These are phyloP conservation scores for Miltochrista miniata DNA, from an alignment of 2,888 invertebrate genomes.

Conservation along the genomic window DNA sequence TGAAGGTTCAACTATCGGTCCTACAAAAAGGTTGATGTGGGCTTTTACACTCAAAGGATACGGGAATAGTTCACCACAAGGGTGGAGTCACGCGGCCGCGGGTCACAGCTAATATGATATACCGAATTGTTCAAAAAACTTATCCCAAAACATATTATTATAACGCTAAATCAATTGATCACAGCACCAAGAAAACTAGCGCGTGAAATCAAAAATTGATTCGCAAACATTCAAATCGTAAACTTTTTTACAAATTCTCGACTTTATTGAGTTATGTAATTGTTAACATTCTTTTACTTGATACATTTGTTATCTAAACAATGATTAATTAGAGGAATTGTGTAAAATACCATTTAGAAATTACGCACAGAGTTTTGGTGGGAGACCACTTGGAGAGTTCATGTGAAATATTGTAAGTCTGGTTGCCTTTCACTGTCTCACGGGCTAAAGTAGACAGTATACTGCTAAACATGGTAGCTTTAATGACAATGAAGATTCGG, in stretches of 20 bases:
- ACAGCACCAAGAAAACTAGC: not conserved
- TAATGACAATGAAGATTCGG: constrained; percentile 33
- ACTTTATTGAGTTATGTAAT: not conserved
- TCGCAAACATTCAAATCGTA: too few species aligned
- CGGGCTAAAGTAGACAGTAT: constrained; percentile 40
- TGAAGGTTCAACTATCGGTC: too few species aligned
- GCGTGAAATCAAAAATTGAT: not conserved
- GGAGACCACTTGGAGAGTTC: constrained; percentile 41
- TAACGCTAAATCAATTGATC: not conserved
- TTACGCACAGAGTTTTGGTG: constrained; percentile 44
- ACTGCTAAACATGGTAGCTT: constrained; percentile 23
- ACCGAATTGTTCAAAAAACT: too few species aligned
- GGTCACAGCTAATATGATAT: too few species aligned
- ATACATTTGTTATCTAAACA: constrained; percentile 17
- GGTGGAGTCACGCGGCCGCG: too few species aligned
- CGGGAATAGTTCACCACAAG: too few species aligned
- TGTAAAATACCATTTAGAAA: constrained; percentile 37
- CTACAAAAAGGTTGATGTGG: too few species aligned
- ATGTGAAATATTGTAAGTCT: constrained; percentile 62
- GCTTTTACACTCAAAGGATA: too few species aligned
- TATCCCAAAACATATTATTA: not conserved
- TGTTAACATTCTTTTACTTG: not conserved
- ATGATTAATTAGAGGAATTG: constrained; percentile 32
- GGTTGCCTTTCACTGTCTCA: constrained; percentile 69
- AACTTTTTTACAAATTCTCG: not conserved